These are phyloP conservation scores for Brenthis daphne DNA, from an alignment of 2,888 invertebrate species.

Conservation along the genomic window DNA sequence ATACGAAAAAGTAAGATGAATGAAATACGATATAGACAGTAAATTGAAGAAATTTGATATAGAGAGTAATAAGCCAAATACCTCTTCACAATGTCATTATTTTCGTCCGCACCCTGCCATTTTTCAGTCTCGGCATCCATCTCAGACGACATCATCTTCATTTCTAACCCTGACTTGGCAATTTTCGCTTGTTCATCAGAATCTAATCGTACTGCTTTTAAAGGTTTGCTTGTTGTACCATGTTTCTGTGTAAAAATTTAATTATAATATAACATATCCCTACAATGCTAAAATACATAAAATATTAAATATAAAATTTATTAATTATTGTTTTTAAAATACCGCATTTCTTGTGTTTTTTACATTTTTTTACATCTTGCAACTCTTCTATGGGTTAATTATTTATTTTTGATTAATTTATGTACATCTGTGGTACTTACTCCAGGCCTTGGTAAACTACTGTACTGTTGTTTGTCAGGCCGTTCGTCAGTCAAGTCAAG, in stretches of 20 bases:
- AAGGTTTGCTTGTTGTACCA: conserved; percentile 95
- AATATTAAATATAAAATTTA: too few relatives aligned
- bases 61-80: background rate
- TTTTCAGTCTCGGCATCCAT: conserved; percentile 98
- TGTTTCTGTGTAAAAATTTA: conserved; percentile 88
- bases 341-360: too few relatives aligned
- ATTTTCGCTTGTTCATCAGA: conserved; percentile 98
- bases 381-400: too few relatives aligned
- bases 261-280: background rate
- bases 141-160: conserved; percentile 97
- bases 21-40: background rate
- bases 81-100: conserved; percentile 89
- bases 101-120: conserved; percentile 93
- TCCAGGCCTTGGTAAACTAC: conserved; percentile 96
- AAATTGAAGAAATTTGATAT: conserved; percentile 37
- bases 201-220: conserved; percentile 94
- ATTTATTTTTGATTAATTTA: too few relatives aligned
- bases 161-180: conserved; percentile 97
- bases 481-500: conserved; percentile 87
- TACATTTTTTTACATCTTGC: too few relatives aligned
- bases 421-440: conserved; percentile 79
- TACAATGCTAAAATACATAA: background rate
- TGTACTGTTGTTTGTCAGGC: conserved; percentile 84
- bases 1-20: background rate
- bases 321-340: too few relatives aligned